Conservation (phyloP, 2,888 invertebrate genomes). For the Aphidoletes aphidimyza region DNA sequence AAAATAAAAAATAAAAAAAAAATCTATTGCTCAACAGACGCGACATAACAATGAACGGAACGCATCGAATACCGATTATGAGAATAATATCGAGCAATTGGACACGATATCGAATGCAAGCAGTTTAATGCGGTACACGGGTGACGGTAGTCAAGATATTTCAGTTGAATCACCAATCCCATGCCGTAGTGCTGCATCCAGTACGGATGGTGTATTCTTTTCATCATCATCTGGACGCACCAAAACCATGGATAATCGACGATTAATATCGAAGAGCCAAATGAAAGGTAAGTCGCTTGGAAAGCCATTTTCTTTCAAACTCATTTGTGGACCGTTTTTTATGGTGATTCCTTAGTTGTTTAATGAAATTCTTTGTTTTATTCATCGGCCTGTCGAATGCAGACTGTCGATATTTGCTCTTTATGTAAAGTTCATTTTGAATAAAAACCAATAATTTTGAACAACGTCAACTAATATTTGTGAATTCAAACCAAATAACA, state of each 20-base stretch:
- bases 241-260: conserved; percentile 59
- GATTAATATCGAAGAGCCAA: conserved; percentile 73
- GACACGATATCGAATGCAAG: conserved; percentile 30
- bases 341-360: too few relatives aligned
- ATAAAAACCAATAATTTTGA: background rate
- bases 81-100: conserved; percentile 35
- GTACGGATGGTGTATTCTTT: conserved; percentile 61
- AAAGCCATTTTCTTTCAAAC: background rate
- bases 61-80: conserved; percentile 5
- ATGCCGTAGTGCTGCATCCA: conserved; percentile 59
- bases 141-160: conserved; percentile 57
- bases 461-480: too few relatives aligned
- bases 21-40: background rate
- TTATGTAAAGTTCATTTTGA: too few relatives aligned
- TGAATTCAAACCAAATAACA: too few relatives aligned
- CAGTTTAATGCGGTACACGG: conserved; percentile 56
- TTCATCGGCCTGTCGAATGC: too few relatives aligned
- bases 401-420: too few relatives aligned
- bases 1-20: background rate
- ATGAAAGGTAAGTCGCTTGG: conserved; percentile 76
- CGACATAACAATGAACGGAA: conserved; percentile 31
- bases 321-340: too few relatives aligned
- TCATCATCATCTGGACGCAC: conserved; percentile 58
- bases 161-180: conserved; percentile 57
- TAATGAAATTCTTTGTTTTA: too few relatives aligned